A percentile compares a stretch with the other conserved stretches of the same genome.
These are phyloP conservation scores for Siderastrea radians DNA, from an alignment of 92 coral and sea anemone species.

Conservation along the genomic window DNA sequence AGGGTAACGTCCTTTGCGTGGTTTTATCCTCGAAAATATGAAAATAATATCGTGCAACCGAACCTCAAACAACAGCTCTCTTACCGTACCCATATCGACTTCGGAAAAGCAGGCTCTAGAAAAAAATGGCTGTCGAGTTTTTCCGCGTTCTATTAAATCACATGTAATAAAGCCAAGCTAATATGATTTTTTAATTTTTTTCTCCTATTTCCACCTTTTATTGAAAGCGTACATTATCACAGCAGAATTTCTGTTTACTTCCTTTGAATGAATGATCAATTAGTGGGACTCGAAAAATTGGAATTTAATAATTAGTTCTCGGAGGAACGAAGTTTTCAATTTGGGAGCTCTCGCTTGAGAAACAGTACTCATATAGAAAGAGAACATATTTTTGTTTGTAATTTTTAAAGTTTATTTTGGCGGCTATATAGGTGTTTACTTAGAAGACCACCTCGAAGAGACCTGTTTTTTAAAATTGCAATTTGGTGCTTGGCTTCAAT, in stretches of 20 bases:
- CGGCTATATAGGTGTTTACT: not conserved
- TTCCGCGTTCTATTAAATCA: no score
- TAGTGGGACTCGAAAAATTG: no score
- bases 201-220: no score
- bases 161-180: no score
- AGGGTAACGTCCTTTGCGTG: slow-evolving; percentile 4
- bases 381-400: not conserved
- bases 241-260: no score
- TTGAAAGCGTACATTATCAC: no score
- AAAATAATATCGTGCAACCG: not conserved
- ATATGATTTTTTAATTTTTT: no score
- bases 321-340: not conserved
- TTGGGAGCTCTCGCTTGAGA: not conserved
- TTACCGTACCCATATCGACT: not conserved
- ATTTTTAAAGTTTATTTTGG: not conserved
- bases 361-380: not conserved
- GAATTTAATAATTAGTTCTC: no score
- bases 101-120: not conserved
- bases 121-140: not conserved
- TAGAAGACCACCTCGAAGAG: not conserved
- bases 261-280: no score
- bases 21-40: not conserved
- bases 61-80: not conserved
- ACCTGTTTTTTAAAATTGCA: not conserved
- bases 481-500: not conserved